Conservation (phyloP, 2,797 vertebrate species). For the Pelodytes ibericus region DNA sequence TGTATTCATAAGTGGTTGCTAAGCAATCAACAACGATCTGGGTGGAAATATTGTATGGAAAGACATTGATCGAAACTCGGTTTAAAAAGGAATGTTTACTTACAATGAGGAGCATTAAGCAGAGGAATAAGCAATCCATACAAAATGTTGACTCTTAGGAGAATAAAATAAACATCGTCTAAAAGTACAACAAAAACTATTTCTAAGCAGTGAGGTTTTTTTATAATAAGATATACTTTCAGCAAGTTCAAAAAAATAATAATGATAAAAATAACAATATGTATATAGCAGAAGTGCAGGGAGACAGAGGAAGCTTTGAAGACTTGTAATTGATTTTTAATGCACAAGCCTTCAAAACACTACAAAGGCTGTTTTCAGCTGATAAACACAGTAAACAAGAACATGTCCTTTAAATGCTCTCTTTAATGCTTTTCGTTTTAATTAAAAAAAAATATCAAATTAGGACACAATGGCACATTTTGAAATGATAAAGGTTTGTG, state of each 20-base stretch:
- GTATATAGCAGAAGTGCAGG: slow-evolving; percentile 55
- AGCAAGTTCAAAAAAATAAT: not conserved
- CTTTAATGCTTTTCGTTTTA: slow-evolving; percentile 68
- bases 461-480: slow-evolving; percentile 57
- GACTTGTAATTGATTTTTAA: slow-evolving; percentile 72
- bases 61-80: slow-evolving; percentile 56
- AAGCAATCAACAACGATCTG: slow-evolving; percentile 62
- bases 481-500: slow-evolving; percentile 49
- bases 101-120: slow-evolving; percentile 44
- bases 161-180: slow-evolving; percentile 16
- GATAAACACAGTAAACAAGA: slow-evolving; percentile 74
- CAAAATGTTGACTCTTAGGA: slow-evolving; percentile 43
- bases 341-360: slow-evolving; percentile 65
- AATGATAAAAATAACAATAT: slow-evolving; percentile 60
- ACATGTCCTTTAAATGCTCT: slow-evolving; percentile 68
- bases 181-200: slow-evolving; percentile 51
- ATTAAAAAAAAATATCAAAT: slow-evolving; percentile 74
- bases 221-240: not conserved
- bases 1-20: slow-evolving; percentile 61
- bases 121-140: slow-evolving; percentile 52
- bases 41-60: slow-evolving; percentile 62
- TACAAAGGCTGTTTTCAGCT: slow-evolving; percentile 70
- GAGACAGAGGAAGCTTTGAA: slow-evolving; percentile 65
- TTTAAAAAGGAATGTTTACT: slow-evolving; percentile 58
- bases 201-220: not conserved